Base-by-base conservation (phyloP, 2,888 invertebrate species). In the Pachliopta kotzebuea region DNA sequence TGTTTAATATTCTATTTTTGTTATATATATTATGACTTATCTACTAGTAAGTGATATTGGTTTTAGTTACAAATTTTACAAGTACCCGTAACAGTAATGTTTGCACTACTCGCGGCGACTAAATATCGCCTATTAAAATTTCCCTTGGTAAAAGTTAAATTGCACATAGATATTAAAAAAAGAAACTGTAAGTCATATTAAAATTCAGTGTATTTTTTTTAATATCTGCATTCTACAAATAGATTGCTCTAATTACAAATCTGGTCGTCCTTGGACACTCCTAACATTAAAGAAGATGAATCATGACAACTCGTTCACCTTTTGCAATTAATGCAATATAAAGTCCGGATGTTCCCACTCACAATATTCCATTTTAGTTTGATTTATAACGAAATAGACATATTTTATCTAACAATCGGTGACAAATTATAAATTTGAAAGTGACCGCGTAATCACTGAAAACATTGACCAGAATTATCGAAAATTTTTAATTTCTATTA, bases 221-320 rank as follows among this genome's bases (percentile, higher is more conserved):
- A 26, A 26, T 26, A 4, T 11, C 37, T 37, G 37, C 37, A 45
- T 45, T 45, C 45, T n/a, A 14, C n/a, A 18, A 18, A 3, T 45
- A 52, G 50, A 2, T 23, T 60, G 53, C 42, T 61, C 61, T 29
- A 61, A 55, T 55, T 61, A 42, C 20, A 45, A 50, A 60, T 37
- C 58, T 37, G n/a, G 57, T 37, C 49, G 69, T 74, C 77, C 78
- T 78, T 76, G 74, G 70, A 56, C 72, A 55, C 62, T 70, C 72
- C 72, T 71, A 70, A 60, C 68, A 69, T 62, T 66, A 66, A 70
- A 62, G 68, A 73, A 63, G 68, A 62, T 68, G 60, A 72, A 71
- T 68, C 69, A n/a, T 56, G 60, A 68, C 56, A 68, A 71, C 72
- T 72, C 63, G 79, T 78, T 82, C 71, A 83, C 82, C 82, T 83